Conservation (phyloP, 2,113 vertebrate species). For the human (Homo sapiens) region DNA sequence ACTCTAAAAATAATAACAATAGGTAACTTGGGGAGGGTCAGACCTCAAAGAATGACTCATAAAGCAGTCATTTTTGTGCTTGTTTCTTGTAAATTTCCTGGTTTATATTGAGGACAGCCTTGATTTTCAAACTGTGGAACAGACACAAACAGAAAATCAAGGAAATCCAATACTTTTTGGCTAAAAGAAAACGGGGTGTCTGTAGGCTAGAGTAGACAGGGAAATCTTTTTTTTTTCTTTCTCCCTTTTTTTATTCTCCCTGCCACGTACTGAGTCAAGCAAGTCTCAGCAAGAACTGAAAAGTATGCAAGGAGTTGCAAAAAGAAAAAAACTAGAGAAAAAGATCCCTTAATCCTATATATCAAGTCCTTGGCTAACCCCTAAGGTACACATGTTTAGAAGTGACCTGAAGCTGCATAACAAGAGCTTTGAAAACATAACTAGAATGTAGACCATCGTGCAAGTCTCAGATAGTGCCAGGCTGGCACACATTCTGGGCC, state of each 20-base stretch:
- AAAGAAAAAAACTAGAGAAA: neutral
- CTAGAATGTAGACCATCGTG: neutral
- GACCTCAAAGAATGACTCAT: neutral
- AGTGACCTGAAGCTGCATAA: neutral
- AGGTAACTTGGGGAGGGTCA: neutral
- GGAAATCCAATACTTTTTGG: neutral
- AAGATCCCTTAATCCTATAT: neutral
- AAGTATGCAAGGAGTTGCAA: neutral
- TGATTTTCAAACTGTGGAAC: neutral
- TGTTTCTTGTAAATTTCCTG: neutral
- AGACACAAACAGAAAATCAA: neutral
- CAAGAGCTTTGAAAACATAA: neutral
- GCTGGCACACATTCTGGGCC: rapidly evolving
- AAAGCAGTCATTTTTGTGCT: neutral
- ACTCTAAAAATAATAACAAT: neutral
- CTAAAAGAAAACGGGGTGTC: neutral
- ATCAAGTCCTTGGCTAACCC: neutral
- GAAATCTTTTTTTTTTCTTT: neutral
- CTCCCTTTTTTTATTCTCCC: neutral
- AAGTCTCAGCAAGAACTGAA: neutral
- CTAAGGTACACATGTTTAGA: neutral
- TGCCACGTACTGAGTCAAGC: neutral
- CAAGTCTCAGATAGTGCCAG: neutral
- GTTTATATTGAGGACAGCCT: neutral
- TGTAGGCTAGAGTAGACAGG: neutral